Conservation (phyloP, 2,113 vertebrate genomes). For the Coptodon bakossiorum region DNA sequence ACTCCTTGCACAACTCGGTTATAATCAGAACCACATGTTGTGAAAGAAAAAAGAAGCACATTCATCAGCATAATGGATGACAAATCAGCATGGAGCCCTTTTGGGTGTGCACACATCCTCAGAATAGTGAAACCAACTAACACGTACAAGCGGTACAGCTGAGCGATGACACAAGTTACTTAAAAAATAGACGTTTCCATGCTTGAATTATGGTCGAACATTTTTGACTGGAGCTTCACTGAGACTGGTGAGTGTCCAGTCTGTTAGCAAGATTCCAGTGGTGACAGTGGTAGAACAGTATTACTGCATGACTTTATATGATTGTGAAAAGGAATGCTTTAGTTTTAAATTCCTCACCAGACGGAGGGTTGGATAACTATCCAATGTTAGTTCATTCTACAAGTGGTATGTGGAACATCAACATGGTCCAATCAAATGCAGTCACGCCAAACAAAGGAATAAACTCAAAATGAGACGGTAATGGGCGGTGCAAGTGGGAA, state of each 20-base stretch:
- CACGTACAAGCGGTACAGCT: not conserved
- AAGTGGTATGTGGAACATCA: not conserved
- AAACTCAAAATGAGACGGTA: not conserved
- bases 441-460: not conserved
- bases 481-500: not conserved
- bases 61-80: not conserved
- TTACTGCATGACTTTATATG: not conserved
- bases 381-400: not conserved
- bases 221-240: not conserved
- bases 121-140: not conserved
- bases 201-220: not conserved
- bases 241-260: not conserved
- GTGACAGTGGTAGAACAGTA: not conserved
- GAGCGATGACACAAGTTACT: not conserved
- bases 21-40: conserved; percentile 28
- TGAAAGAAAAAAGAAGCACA: not conserved
- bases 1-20: not conserved
- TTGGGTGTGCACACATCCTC: not conserved
- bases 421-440: not conserved
- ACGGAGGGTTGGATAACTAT: not conserved
- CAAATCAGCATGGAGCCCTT: conserved; percentile 1
- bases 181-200: not conserved
- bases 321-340: not conserved
- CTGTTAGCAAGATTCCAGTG: not conserved
- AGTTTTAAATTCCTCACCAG: not conserved